Base-by-base conservation (phyloP, 2,888 invertebrate species). In the Elegia similella region DNA sequence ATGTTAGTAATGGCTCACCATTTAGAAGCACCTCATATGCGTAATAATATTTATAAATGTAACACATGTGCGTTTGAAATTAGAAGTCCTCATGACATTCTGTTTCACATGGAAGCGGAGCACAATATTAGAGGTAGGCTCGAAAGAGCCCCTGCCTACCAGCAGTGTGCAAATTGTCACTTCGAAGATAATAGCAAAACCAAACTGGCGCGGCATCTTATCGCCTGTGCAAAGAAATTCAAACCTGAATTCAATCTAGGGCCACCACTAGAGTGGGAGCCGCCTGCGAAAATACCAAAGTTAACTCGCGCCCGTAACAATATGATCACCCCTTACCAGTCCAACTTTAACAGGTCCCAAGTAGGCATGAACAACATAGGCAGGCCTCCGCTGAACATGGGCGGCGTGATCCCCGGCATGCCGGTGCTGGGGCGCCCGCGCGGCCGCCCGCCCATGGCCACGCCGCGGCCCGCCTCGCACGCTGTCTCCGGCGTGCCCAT, bases 141-240 rank as follows among this genome's bases (percentile, higher is more conserved):
- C 62, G 97, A 98, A 74, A 93, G 97, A 68, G 97, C 97, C 7
- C 96, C 96, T 54, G 96, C 97, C 10, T 97, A 97, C 84, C 98
- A 98, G 86, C 97, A 98, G 80, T 98, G 98, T 82, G 96, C 97
- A 12, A 96, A 97, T 79, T 99, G 98, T 89, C 97, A 97, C 17
- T 98, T 98, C 80, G 98, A 98, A 83, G 97, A 98, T 75, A 98
- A 98, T 78, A 96, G 97, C 67, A 98, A 98, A 89, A 97, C 97
- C 46, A 98, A 98, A 86, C 88, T 98, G 69, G 96, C 96, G 0
- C 93, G 98, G 56, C 98, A 99, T 92, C 93, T 96, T 69, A 94
- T 97, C 56, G 96, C 97, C 7, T 99, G 98, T 85, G 94, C 95
- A 60, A 97, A 98, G 82, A 97, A 97, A 80, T 98, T 97, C 86